Base-by-base conservation (phyloP, 2,113 vertebrate genomes). In the Myotis lucifugus region DNA sequence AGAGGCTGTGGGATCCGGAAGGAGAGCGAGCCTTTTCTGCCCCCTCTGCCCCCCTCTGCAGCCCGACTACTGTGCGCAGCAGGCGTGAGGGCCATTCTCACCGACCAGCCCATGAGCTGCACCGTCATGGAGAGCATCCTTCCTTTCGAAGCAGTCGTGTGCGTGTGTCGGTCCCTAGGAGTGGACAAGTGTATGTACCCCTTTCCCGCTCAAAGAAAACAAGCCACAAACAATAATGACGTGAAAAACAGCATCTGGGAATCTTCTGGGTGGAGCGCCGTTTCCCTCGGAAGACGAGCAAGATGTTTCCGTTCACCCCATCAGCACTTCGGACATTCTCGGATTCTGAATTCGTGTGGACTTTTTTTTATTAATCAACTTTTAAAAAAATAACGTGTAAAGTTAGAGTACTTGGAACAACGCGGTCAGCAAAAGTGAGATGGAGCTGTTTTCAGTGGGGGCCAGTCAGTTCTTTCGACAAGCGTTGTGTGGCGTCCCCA, bases 51-150 rank as follows among this genome's bases (percentile, higher is more conserved):
- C 99, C 40, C 99, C 99, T 3, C 97, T 99, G 98, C 99, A 99
- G 97, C 99, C 99, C 0, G 99, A 99, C 97, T 99, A 99, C 98
- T 99, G 99, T 77, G 99, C 99, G 97, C 99, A 99, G 97, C 99
- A 99, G 98, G 98, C 99, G 99, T 99, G 99, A 99, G 98, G 97
- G 99, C 99, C 95, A 99, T 99, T 97, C 99, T 99, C 93, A 99
- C 99, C 0, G 99, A 99, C 98, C 99, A 99, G 98, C 99, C 99
- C 52, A 99, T 99, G 99, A 99, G 99, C 98, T 99, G 99, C 95
- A 99, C 99, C 97, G 99, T 99, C 98, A 99, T 99, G 99, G 99
- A 99, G 98, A 99, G 99, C 98, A 99, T 99, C 97, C 98, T 99
- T 92, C 99, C 99, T n/a, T 99, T 99, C 50, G 99, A 99, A 98